A percentile compares a stretch with the other conserved stretches of the same genome.
Conservation (phyloP, 1,140 invertebrate genomes). For the Hermetia illucens region DNA sequence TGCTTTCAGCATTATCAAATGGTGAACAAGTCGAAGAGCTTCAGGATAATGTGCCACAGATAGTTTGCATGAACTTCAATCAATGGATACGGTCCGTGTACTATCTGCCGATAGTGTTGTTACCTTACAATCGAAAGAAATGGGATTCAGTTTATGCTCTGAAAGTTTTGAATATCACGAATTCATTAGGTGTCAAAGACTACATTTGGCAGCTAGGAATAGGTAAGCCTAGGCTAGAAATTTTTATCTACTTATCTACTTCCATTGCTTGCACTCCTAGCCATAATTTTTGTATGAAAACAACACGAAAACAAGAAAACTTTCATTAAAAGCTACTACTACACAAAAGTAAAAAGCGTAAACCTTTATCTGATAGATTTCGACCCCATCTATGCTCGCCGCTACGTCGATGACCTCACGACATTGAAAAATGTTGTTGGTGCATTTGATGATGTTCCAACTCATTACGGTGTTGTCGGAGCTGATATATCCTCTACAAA, state of each 20-base stretch:
- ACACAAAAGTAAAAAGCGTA: no score
- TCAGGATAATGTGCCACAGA: not conserved
- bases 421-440: constrained; percentile 25
- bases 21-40: not conserved
- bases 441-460: constrained; percentile 18
- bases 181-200: constrained; percentile 22
- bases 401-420: constrained; percentile 21
- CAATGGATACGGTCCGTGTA: constrained; percentile 10
- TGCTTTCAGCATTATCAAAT: not conserved
- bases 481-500: constrained; percentile 25
- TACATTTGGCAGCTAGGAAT: constrained; percentile 27
- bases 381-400: constrained; percentile 17
- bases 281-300: no score
- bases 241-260: not conserved
- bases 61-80: not conserved
- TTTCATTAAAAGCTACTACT: no score
- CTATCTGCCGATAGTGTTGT: constrained; percentile 27
- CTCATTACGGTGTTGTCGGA: constrained; percentile 22
- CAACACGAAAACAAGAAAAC: no score
- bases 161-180: constrained; percentile 24
- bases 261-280: not conserved
- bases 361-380: constrained; percentile 16
- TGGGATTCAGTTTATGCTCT: constrained; percentile 28
- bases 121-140: constrained; percentile 21
- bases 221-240: constrained; percentile 1